These are phyloP conservation scores for Disparrhopalites patrizii DNA, from an alignment of 2,888 invertebrate species.

Conservation along the genomic window DNA sequence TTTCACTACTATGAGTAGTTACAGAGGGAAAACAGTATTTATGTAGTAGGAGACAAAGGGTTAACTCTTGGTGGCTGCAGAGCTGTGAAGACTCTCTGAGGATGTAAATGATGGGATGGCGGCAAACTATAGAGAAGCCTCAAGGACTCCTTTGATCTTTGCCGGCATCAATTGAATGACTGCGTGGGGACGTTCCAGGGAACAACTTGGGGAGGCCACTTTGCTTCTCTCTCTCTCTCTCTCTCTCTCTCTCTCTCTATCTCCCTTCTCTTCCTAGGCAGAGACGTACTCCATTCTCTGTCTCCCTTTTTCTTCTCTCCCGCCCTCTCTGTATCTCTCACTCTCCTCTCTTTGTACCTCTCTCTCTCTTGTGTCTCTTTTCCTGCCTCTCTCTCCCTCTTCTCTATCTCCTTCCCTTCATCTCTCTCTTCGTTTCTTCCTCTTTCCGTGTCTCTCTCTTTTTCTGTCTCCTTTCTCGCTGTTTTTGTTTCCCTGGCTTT, in stretches of 20 bases:
- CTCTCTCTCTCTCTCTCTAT: not conserved
- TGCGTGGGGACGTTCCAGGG: conserved; percentile 36
- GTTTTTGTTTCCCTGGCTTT: no score
- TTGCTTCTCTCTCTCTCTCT: not conserved
- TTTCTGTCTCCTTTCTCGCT: not conserved
- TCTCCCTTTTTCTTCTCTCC: no score
- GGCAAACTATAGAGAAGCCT: conserved; percentile 47
- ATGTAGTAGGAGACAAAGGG: not conserved
- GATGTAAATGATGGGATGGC: conserved; percentile 46
- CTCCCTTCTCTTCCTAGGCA: no score
- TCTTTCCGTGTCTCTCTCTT: no score
- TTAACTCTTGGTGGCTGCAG: conserved; percentile 3
- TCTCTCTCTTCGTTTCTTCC: no score
- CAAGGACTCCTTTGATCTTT: conserved; percentile 48
- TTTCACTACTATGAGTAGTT: not conserved
- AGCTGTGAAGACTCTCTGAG: conserved; percentile 14
- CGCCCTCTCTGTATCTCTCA: no score
- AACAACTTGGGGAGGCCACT: conserved; percentile 29
- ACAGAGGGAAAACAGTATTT: not conserved
- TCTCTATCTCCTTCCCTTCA: no score
- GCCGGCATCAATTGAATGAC: conserved; percentile 48
- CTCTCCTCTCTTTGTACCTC: no score
- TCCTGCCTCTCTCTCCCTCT: no score
- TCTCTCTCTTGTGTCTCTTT: no score
- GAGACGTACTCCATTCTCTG: no score